Evolutionary conservation across 2,113 vertebrate species (phyloP), one percentile per base, ranked within the genome.

Genomic region (Rhinopomastus cyanomelas): DNA sequence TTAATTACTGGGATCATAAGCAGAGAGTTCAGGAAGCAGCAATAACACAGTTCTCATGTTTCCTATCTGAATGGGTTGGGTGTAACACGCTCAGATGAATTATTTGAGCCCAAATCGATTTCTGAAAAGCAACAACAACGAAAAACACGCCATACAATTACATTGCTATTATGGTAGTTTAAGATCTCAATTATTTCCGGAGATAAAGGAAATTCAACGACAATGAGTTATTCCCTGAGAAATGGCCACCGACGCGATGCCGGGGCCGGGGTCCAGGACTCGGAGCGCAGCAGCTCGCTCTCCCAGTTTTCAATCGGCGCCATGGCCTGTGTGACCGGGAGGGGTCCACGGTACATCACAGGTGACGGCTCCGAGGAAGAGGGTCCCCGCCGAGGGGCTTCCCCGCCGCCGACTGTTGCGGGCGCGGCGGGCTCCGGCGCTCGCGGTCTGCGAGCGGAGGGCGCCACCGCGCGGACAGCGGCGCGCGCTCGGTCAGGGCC

Each of bases 381-480:
- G 11, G 30, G 3, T 19, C 12, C 3, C 21, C 9, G 66, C 71
- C 26, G 11, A 12, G 9, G 55, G 64, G 64, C 46, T 77, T 68
- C 17, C 72, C 62, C 73, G 29, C 29, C 42, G 42, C 27, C 18
- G 26, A 26, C 11, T 29, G 44, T 17, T 6, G 12, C 29, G 19
- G 5, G 51, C 51, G 12, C 18, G 22, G 57, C 49, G 32, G n/a
- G 37, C 27, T 27, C 53, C 68, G 46, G 52, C 23, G 83, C 27
- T 61, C 42, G 39, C 4, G 6, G 61, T 93, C 87, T 61, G 77
- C 87, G 83, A 61, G 96, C 81, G 85, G 94, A 96, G 95, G 67
- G 96, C 96, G 97, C 97, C 97, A 97, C 94, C 97, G 32, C 85
- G 97, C 96, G 97, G 97, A 49, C 87, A 96, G 16, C 11, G 6